Evolutionary conservation across 35 echinoderm and acorn worm genomes (phyloP), one percentile per base, ranked within the genome.

Genomic region (Lytechinus pictus): DNA sequence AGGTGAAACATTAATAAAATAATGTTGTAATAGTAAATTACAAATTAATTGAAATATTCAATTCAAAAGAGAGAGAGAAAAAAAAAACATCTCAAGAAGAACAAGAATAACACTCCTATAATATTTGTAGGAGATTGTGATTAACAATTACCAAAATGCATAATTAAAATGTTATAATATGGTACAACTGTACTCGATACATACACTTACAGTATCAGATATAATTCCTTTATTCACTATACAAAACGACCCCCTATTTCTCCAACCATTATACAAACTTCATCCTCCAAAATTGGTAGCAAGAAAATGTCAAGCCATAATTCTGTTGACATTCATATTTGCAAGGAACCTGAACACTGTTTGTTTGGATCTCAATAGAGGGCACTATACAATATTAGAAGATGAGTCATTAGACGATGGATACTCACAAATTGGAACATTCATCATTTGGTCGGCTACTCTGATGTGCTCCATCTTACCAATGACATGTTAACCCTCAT

Each of bases 361-460:
- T 79, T 79, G 66, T 79, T 79, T 79, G 66, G 66, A 79, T 19
- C 66, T 79, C 88, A 44, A 90, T 12, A 90, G 88, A 90, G 88
- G 88, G 88, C 88, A 54, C 88, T 90, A 54, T 90, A 54, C 28
- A 12, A 52, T 28, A 90, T 90, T 90, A 90, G 11, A 27, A 90
- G 52, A 90, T 90, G 88, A 90, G 28, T 90, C 88, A 90, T 54
- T 52, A 8, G 10, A 28, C 27, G 52, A 54, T 54, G 28, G 88
- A 54, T 52, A 90, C 27, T 1, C 11, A 21, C 87, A 90, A 52
- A 90, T 90, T 90, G 88, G 29, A n/a, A 14, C 88, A 90, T 90
- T 90, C 16, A 90, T 90, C 88, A 90, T 12, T 27, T 54, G 88
- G 29, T 54, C 88, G 12, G 52, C 13, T 90, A 16, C 66, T 58